Evolutionary conservation across 2,797 vertebrate genomes (phyloP), one percentile per base, ranked within the genome.

Genomic region (Melanotaenia pygmaea): DNA sequence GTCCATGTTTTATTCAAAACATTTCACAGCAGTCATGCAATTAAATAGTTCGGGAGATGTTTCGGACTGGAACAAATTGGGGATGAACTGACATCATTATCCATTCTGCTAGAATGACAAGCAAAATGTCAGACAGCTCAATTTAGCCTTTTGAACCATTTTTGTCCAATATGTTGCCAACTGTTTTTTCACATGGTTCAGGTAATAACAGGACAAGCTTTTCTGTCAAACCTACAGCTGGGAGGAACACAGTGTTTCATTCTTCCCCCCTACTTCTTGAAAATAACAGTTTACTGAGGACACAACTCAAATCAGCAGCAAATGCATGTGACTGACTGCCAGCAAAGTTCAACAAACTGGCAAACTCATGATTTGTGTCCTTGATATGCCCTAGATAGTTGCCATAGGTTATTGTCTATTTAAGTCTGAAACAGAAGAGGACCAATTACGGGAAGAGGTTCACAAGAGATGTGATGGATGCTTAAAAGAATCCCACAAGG

Each of bases 401-500:
- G 54, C 72, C 79, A 81, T 76, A 87, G 79, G 82, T 88, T 88
- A 88, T 82, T 81, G 72, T 87, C 82, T 80, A 83, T 89, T 89
- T 88, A 88, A 86, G 82, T 88, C 84, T 86, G 83, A 88, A 88
- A 90, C 81, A 86, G 86, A 88, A 81, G 82, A 30, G n/a, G 64
- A 67, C 70, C 85, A 88, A 85, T 88, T 90, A 89, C 78, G 24
- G 87, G 87, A 91, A 90, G 83, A 87, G 89, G 65, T 82, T 86
- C 58, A 59, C 59, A 62, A 53, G 75, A 77, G 85, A 40, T 63
- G 70, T 85, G 90, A 91, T 84, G 80, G 81, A 84, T 84, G 76
- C 84, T 83, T 78, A 59, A 86, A 84, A 79, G 82, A 77, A 86
- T 86, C 78, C 78, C 85, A 59, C 67, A 79, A 88, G 87, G 88